phyloP scores from a whole-genome alignment of 1,140 invertebrate species.

The Polypedilum vanderplanki region DNA sequence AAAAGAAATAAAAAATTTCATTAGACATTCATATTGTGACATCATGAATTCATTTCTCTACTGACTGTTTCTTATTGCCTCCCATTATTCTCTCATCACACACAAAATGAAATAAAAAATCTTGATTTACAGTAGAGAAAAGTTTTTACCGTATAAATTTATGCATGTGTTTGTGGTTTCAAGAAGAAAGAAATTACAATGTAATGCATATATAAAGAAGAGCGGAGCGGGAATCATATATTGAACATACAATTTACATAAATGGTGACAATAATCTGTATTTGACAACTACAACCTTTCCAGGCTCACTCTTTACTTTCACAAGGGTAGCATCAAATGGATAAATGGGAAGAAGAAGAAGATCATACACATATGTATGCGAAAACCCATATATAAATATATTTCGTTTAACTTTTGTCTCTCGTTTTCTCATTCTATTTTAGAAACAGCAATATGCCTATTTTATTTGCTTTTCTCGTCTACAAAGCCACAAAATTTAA shows the following conservation, averaged over 20 bases:
- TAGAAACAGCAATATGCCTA: not conserved
- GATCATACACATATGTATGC: not conserved
- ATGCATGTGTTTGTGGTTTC: too few relatives aligned
- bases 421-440: not conserved
- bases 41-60: slow-evolving; percentile 15
- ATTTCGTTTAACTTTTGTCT: not conserved
- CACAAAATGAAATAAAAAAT: too few relatives aligned
- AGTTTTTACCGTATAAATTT: too few relatives aligned
- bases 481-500: slow-evolving; percentile 4
- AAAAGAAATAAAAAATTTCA: slow-evolving; percentile 26
- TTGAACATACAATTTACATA: slow-evolving; percentile 14
- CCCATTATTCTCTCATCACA: too few relatives aligned
- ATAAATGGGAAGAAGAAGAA: not conserved
- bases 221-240: not conserved
- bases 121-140: too few relatives aligned
- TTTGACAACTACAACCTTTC: slow-evolving; percentile 25
- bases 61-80: slow-evolving; percentile 22
- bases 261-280: slow-evolving; percentile 20
- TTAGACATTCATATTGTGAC: slow-evolving; percentile 21
- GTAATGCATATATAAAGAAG: not conserved
- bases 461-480: slow-evolving; percentile 1
- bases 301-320: too few relatives aligned
- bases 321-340: not conserved
- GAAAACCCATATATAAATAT: too few relatives aligned
- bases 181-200: too few relatives aligned